phyloP scores from a whole-genome alignment of 2,113 vertebrate species.

The Hippocampus barbouri region DNA sequence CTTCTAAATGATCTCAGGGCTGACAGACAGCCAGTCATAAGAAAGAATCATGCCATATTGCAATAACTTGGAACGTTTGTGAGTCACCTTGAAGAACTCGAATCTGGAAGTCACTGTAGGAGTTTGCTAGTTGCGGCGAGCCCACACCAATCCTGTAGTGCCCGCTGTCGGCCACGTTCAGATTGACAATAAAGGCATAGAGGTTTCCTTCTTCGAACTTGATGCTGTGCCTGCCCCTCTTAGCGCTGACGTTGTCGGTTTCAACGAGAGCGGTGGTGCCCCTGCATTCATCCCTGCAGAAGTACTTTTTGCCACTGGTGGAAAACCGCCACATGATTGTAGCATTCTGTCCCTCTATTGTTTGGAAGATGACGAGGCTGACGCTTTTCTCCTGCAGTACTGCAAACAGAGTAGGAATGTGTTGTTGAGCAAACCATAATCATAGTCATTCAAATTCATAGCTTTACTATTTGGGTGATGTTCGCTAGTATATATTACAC shows the following conservation, averaged over 20 bases:
- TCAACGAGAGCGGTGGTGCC: fast-evolving
- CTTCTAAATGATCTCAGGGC: too few relatives aligned
- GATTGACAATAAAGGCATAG: too few relatives aligned
- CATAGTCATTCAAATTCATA: not conserved
- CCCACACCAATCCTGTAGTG: too few relatives aligned
- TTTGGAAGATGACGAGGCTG: not conserved
- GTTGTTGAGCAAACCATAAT: not conserved
- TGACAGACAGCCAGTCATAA: too few relatives aligned
- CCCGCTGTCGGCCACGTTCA: too few relatives aligned
- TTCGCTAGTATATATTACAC: not conserved
- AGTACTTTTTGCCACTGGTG: fast-evolving
- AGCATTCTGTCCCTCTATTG: fast-evolving
- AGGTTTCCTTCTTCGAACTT: too few relatives aligned
- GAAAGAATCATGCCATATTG: too few relatives aligned
- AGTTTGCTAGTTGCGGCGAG: too few relatives aligned
- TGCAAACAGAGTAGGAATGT: not conserved
- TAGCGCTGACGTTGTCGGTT: fast-evolving
- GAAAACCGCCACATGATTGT: not conserved
- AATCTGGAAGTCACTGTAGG: too few relatives aligned
- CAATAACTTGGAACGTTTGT: too few relatives aligned
- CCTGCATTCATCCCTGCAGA: not conserved
- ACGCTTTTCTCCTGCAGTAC: not conserved
- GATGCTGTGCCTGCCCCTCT: conserved; percentile 1
- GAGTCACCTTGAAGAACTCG: too few relatives aligned
- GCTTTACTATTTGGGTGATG: not conserved